phyloP scores from a whole-genome alignment of 2,797 vertebrate genomes.

The Mallotus villosus region DNA sequence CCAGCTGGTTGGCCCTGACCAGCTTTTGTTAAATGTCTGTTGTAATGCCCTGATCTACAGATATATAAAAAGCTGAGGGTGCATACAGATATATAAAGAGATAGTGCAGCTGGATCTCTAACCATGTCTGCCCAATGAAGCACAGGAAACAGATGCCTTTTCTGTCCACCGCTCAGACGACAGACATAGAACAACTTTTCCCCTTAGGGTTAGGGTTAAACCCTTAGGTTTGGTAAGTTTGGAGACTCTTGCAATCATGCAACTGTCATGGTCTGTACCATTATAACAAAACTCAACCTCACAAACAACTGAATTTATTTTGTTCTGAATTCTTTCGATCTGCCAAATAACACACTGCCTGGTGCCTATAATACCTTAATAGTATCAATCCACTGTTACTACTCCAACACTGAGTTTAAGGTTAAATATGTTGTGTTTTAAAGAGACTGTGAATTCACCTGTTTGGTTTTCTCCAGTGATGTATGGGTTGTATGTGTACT shows the following conservation, averaged over 20 bases:
- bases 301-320: background rate
- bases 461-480: slow-evolving; percentile 89
- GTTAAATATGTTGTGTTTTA: background rate
- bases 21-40: too few relatives aligned
- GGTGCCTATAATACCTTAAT: too few relatives aligned
- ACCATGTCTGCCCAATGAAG: slow-evolving; percentile 65
- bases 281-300: background rate
- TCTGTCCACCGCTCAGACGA: slow-evolving; percentile 70
- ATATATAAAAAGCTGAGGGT: background rate
- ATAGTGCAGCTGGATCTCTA: slow-evolving; percentile 64
- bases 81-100: slow-evolving; percentile 49
- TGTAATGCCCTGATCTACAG: background rate
- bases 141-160: slow-evolving; percentile 85
- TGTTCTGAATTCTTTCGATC: too few relatives aligned
- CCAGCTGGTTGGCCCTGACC: too few relatives aligned
- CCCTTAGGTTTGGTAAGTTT: slow-evolving; percentile 72
- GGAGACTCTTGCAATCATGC: slow-evolving; percentile 57
- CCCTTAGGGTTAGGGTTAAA: too few relatives aligned
- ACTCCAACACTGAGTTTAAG: too few relatives aligned
- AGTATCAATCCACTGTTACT: background rate
- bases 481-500: slow-evolving; percentile 86
- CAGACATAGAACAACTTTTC: slow-evolving; percentile 74
- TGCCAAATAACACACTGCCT: too few relatives aligned
- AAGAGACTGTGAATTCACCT: slow-evolving; percentile 72
- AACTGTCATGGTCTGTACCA: background rate